Conservation (phyloP, 2,113 vertebrate genomes). For the Pteruthius melanotis region DNA sequence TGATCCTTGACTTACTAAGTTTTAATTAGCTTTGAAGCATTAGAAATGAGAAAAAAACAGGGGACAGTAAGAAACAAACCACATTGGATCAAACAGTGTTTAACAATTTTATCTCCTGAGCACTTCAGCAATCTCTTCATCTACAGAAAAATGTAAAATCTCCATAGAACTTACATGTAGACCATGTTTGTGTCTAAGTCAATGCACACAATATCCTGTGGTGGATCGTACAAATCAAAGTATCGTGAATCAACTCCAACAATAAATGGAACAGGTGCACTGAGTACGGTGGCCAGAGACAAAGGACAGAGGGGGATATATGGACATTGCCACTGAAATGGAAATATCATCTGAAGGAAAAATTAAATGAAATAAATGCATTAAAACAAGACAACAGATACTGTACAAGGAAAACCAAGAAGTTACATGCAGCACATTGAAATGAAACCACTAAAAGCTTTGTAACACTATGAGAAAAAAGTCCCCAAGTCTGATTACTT, state of each 20-base stretch:
- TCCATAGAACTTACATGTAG: constrained; percentile 83
- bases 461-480: background rate
- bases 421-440: background rate
- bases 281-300: constrained; percentile 91
- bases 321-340: constrained; percentile 98
- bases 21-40: background rate
- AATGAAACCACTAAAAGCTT: background rate
- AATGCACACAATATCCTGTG: constrained; percentile 94
- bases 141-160: background rate
- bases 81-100: background rate
- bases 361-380: constrained; percentile 25
- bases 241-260: constrained; percentile 98
- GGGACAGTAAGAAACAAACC: background rate
- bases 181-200: constrained; percentile 98
- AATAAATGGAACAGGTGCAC: constrained; percentile 92
- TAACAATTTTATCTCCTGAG: background rate
- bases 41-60: background rate
- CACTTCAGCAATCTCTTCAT: background rate
- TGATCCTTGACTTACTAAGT: background rate
- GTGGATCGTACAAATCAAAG: constrained; percentile 97
- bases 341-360: constrained; percentile 93
- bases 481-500: background rate
- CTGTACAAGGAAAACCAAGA: background rate
- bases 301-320: constrained; percentile 97
- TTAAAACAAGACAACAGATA: constrained; percentile 36